Conservation (phyloP, 37 sponge, comb jelly and placozoan species). For the Tethya wilhelma region DNA sequence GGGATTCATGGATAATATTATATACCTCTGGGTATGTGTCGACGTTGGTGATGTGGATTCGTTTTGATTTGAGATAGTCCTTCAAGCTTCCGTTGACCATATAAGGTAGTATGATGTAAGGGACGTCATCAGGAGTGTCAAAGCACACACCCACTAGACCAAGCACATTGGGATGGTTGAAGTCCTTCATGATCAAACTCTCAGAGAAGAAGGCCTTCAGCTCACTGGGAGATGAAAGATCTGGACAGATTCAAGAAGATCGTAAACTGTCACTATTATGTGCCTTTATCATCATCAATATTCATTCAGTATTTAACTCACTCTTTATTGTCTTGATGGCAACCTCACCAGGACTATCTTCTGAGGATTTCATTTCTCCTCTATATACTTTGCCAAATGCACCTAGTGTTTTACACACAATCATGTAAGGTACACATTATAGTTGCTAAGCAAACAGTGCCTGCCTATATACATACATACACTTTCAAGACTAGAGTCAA, state of each 20-base stretch:
- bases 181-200: slow-evolving; percentile 27
- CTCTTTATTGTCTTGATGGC: slow-evolving; percentile 41
- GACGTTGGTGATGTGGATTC: slow-evolving; percentile 1
- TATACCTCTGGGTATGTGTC: slow-evolving; percentile 17
- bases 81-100: slow-evolving; percentile 39
- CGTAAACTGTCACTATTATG: background rate
- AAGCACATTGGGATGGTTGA: slow-evolving; percentile 24
- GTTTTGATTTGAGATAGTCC: slow-evolving; percentile 17
- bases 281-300: background rate
- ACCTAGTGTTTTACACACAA: too few species aligned
- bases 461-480: too few species aligned
- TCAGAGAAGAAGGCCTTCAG: slow-evolving; percentile 19
- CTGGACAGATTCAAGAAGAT: background rate
- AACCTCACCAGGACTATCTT: background rate
- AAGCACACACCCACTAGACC: slow-evolving; percentile 32
- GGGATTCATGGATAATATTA: too few species aligned
- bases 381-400: slow-evolving; percentile 33
- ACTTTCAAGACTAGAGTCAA: too few species aligned
- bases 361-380: background rate
- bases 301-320: background rate
- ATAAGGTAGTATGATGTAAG: slow-evolving; percentile 22
- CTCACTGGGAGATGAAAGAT: background rate
- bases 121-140: slow-evolving; percentile 37
- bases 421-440: too few species aligned
- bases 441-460: too few species aligned